phyloP scores from a whole-genome alignment of 2,797 vertebrate species.

The Acipenser ruthenus region DNA sequence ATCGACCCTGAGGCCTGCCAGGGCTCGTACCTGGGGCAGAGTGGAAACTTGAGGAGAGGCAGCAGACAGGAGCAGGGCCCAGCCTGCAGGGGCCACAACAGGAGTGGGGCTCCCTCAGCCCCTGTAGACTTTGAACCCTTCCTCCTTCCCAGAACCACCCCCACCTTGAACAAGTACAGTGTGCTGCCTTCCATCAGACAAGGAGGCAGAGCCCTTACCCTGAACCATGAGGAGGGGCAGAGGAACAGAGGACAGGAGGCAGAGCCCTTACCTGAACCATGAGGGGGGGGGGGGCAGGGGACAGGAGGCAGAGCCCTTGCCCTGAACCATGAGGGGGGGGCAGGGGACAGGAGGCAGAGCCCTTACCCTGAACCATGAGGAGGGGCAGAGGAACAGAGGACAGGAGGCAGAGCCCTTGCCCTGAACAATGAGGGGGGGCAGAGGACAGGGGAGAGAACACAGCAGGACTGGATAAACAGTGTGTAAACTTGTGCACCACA shows the following conservation, averaged over 20 bases:
- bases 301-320: not conserved
- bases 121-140: not conserved
- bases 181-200: slow-evolving; percentile 19
- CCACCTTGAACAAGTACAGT: slow-evolving; percentile 16
- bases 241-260: not conserved
- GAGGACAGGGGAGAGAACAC: not conserved
- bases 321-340: not conserved
- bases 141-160: not conserved
- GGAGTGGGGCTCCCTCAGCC: not conserved
- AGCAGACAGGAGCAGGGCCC: not conserved
- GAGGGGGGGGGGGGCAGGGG: too few species aligned
- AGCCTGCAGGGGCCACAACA: not conserved
- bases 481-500: too few species aligned
- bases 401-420: not conserved
- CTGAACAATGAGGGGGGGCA: too few species aligned
- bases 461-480: too few species aligned
- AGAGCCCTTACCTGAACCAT: not conserved
- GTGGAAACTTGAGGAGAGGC: not conserved
- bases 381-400: not conserved
- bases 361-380: not conserved
- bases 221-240: not conserved
- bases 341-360: not conserved
- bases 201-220: not conserved
- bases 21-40: not conserved
- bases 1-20: not conserved